These are phyloP conservation scores for Stenchaetothrips biformis DNA, from an alignment of 2,888 invertebrate species.

Conservation along the genomic window DNA sequence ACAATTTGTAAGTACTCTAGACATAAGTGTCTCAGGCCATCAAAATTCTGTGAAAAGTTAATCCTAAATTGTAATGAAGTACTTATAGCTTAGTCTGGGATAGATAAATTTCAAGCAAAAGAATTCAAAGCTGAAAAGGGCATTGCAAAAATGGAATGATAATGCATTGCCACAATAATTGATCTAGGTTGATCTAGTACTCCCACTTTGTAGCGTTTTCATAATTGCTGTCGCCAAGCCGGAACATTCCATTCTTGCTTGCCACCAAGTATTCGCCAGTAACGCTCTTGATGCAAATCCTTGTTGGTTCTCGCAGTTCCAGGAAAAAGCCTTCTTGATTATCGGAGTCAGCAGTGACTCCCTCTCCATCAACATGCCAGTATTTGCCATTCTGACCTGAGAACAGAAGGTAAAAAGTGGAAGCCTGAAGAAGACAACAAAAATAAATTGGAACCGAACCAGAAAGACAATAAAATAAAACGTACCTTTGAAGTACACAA, in stretches of 20 bases:
- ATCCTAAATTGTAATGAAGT: not conserved
- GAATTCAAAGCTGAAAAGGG: not conserved
- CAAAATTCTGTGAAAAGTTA: not conserved
- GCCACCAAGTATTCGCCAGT: conserved; percentile 74
- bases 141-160: conserved; percentile 13
- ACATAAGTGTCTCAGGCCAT: not conserved
- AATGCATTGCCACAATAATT: conserved; percentile 3
- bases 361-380: conserved; percentile 87
- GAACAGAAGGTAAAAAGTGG: conserved; percentile 18
- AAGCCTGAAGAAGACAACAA: not conserved
- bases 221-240: conserved; percentile 71
- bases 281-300: conserved; percentile 78
- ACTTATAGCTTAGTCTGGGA: conserved; percentile 9
- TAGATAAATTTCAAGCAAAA: not conserved
- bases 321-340: conserved; percentile 80
- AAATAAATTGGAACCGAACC: not conserved
- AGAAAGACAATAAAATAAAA: not conserved
- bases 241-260: conserved; percentile 87
- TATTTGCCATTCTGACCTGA: conserved; percentile 88
- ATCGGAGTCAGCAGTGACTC: conserved; percentile 80
- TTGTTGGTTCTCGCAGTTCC: conserved; percentile 87
- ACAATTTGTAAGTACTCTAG: not conserved
- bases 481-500: conserved; percentile 85
- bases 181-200: conserved; percentile 63
- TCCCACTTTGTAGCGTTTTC: conserved; percentile 88